A percentile compares a stretch with the other conserved stretches of the same genome.
phyloP scores from a whole-genome alignment of 2,113 vertebrate genomes.

The Formicarius rufipectus region DNA sequence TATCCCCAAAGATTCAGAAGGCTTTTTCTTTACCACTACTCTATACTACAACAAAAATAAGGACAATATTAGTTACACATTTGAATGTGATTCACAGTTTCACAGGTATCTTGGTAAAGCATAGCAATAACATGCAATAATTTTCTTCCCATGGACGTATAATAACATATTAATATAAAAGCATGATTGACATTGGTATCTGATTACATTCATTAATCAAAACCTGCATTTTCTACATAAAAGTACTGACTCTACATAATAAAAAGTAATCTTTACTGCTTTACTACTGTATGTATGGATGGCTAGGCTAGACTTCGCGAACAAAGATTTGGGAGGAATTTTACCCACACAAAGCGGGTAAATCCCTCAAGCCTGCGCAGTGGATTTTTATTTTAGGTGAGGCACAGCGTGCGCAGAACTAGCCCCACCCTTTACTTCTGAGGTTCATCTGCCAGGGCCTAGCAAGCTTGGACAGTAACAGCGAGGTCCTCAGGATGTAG shows the following conservation, averaged over 20 bases:
- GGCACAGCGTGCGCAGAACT: too few species aligned
- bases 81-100: not conserved
- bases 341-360: too few species aligned
- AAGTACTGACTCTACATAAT: not conserved
- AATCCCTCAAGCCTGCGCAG: too few species aligned
- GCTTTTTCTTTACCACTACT: not conserved
- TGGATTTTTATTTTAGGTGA: too few species aligned
- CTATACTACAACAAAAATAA: not conserved
- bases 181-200: not conserved
- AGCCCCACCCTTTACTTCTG: too few species aligned
- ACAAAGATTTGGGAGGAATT: too few species aligned
- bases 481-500: too few species aligned
- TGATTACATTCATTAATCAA: not conserved
- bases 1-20: not conserved
- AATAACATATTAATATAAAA: not conserved
- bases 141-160: not conserved
- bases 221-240: not conserved
- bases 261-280: not conserved
- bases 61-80: not conserved
- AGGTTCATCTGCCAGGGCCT: too few species aligned
- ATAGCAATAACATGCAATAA: not conserved
- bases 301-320: too few species aligned
- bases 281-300: too few species aligned
- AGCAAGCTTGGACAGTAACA: too few species aligned
- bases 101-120: not conserved